Evolutionary conservation across 2,113 vertebrate species (phyloP).

Genomic region (Motacilla tschutschensis): DNA sequence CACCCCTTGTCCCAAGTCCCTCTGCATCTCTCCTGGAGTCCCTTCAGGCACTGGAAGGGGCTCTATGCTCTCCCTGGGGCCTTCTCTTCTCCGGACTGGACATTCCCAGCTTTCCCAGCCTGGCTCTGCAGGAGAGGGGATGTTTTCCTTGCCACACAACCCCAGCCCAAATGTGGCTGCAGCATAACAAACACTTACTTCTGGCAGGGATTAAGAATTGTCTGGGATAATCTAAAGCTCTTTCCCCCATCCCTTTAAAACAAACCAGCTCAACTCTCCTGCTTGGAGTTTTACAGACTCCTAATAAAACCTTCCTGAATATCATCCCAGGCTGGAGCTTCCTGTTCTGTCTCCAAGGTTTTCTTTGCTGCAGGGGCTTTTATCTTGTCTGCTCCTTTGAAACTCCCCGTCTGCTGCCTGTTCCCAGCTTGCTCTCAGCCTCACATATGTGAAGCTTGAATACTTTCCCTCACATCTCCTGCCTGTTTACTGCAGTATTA

Average conservation of each 20-base stretch:
- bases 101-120: background rate
- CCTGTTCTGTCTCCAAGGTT: background rate
- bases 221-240: background rate
- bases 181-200: background rate
- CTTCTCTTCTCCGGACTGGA: background rate
- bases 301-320: background rate
- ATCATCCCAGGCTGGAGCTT: background rate
- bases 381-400: constrained; percentile 41
- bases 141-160: background rate
- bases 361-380: constrained; percentile 17
- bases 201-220: background rate
- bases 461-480: background rate
- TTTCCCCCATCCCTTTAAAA: background rate
- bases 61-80: accelerated
- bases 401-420: constrained; percentile 36
- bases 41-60: accelerated
- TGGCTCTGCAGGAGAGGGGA: background rate
- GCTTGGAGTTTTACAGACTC: background rate
- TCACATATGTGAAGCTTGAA: constrained; percentile 15
- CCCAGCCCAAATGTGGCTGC: background rate
- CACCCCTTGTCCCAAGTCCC: background rate
- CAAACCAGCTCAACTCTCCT: background rate
- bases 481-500: background rate
- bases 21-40: background rate
- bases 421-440: background rate